Evolutionary conservation across 2,797 vertebrate genomes (phyloP), one percentile per base, ranked within the genome.

Genomic region (Phataginus tetradactyla): DNA sequence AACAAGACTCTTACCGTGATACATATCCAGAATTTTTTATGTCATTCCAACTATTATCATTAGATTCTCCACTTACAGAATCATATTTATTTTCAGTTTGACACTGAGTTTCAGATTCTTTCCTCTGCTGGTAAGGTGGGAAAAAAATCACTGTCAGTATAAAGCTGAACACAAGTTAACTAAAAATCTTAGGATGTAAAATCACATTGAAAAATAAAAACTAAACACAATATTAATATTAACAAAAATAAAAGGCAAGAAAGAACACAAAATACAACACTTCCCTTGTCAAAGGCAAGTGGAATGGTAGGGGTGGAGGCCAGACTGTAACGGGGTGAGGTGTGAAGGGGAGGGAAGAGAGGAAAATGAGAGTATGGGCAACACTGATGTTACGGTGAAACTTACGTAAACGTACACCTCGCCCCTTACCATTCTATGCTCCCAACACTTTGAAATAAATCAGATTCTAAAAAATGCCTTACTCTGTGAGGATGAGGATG

Each of bases 41-140:
- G 27, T 99, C 99, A 86, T 90, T 98, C 97, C 98, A 97, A 97
- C 98, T 98, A 45, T 97, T 98, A 94, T 99, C 99, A 98, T 98
- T 99, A 97, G 98, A 83, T 59, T 99, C 99, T 32, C 98, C 98
- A 96, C 84, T 96, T 64, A 92, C 61, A 77, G 99, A 97, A 97
- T 99, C 99, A 59, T 99, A 99, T 98, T 99, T 99, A 98, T 95
- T 99, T 97, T 99, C 99, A 4, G 99, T 99, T 98, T 99, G 99
- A 98, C 99, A 99, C 97, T 99, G 99, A 0, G 99, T 99, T 98
- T 99, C 99, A 1, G 99, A 99, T 97, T 99, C 99, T 93, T 99
- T 99, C 68, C 99, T 98, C 98, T 99, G 99, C 99, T 99, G 97
- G 90, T 49, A 96, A 81, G 69, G 53, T 57, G 71, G 92, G 96